Conservation (phyloP, 2,888 invertebrate species). For the Camptogramma bilineatum region DNA sequence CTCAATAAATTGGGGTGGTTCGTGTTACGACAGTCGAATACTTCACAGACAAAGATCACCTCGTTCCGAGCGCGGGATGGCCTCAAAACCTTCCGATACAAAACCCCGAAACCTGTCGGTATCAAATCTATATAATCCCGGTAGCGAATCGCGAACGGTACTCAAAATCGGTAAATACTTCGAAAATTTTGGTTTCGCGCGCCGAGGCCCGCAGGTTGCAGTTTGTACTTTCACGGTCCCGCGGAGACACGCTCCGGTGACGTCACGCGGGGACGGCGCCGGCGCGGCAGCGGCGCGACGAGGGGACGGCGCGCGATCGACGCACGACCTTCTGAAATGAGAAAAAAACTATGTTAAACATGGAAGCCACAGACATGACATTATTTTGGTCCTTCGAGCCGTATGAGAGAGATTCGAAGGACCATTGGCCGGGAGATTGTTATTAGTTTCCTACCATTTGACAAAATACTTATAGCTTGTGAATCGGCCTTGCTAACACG, state of each 20-base stretch:
- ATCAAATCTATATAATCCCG: slow-evolving; percentile 40
- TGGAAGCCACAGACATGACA: neutral
- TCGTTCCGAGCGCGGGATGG: slow-evolving; percentile 9
- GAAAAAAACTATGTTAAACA: neutral
- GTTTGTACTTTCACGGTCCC: slow-evolving; percentile 39
- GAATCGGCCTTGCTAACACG: too few species aligned
- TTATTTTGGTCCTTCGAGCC: neutral
- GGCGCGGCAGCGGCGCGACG: neutral
- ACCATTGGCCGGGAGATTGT: neutral
- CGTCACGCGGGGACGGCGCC: neutral
- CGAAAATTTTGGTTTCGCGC: slow-evolving; percentile 37
- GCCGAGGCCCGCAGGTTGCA: slow-evolving; percentile 26
- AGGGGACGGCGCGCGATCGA: neutral
- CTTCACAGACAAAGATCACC: neutral
- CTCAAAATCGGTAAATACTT: slow-evolving; percentile 45
- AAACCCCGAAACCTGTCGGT: slow-evolving; percentile 32
- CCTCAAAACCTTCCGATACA: slow-evolving; percentile 29
- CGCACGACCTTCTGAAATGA: neutral
- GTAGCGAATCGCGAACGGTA: slow-evolving; percentile 37
- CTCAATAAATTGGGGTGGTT: neutral
- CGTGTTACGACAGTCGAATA: neutral
- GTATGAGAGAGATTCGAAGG: neutral
- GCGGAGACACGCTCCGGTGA: slow-evolving; percentile 2
- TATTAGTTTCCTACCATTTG: too few species aligned
- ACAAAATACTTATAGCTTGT: too few species aligned